Evolutionary conservation across 1,140 invertebrate genomes (phyloP).

Genomic region (Sminthurides bifidus): DNA sequence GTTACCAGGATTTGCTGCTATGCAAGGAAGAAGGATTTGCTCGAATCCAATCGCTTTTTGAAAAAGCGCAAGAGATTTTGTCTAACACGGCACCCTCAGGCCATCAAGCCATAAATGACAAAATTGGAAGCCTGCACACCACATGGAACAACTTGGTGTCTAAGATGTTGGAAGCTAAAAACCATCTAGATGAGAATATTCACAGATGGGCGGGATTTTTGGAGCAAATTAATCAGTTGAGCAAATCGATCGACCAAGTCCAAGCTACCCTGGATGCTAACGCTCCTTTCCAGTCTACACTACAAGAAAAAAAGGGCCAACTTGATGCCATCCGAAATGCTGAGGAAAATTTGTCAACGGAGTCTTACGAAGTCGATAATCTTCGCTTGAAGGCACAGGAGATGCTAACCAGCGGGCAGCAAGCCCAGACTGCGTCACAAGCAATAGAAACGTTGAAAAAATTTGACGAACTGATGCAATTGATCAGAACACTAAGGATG

Average conservation of each 20-base stretch:
- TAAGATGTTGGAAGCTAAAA: conserved; percentile 77
- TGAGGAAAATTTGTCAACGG: conserved; percentile 78
- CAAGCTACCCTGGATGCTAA: conserved; percentile 59
- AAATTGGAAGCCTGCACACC: conserved; percentile 69
- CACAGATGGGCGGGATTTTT: conserved; percentile 78
- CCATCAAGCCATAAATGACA: conserved; percentile 72
- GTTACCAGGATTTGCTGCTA: conserved; percentile 71
- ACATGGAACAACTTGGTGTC: conserved; percentile 76
- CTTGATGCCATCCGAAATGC: conserved; percentile 62
- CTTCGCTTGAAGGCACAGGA: conserved; percentile 74
- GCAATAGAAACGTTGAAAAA: conserved; percentile 70
- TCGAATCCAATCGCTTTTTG: conserved; percentile 71
- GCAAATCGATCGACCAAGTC: conserved; percentile 67
- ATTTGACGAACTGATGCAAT: conserved; percentile 59
- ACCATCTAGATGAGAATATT: conserved; percentile 67
- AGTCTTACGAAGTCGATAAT: conserved; percentile 82
- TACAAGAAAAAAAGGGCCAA: conserved; percentile 72
- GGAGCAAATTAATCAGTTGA: conserved; percentile 72
- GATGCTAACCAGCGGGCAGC: conserved; percentile 71
- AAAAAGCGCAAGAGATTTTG: conserved; percentile 78
- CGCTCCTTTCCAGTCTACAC: conserved; percentile 59
- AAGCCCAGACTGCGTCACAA: conserved; percentile 64
- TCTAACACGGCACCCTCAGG: conserved; percentile 81
- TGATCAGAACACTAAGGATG: conserved; percentile 56
- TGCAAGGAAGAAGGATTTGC: conserved; percentile 83